Evolutionary conservation across 2,888 invertebrate genomes (phyloP).

Genomic region (Stenoptilia bipunctidactyla): DNA sequence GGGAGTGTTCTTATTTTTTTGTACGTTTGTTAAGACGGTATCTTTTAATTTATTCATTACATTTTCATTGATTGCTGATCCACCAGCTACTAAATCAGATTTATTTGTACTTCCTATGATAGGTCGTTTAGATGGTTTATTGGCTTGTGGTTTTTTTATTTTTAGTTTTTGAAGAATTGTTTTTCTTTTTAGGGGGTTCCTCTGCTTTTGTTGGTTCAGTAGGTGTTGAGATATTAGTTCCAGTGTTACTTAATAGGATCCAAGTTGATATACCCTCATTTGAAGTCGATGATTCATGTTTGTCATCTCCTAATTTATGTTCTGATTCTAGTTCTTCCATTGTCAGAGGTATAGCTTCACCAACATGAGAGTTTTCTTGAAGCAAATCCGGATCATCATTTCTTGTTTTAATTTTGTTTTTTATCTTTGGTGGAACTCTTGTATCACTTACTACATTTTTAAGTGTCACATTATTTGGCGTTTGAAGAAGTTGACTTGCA

Average conservation of each 20-base stretch:
- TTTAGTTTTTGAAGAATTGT: constrained; percentile 37
- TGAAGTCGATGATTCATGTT: constrained; percentile 61
- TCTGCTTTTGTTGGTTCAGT: constrained; percentile 51
- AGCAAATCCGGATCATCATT: constrained; percentile 41
- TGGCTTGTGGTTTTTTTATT: constrained; percentile 43
- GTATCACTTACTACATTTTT: constrained; percentile 65
- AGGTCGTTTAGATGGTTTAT: constrained; percentile 39
- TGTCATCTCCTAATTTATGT: constrained; percentile 40
- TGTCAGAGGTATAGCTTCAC: constrained; percentile 76
- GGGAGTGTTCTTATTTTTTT: constrained; percentile 55
- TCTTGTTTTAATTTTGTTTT: constrained; percentile 52
- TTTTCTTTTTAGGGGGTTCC: constrained; percentile 40
- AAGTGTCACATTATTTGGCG: constrained; percentile 36
- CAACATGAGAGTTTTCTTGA: constrained; percentile 71
- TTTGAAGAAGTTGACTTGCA: constrained; percentile 68
- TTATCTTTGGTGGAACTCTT: constrained; percentile 73
- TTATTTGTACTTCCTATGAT: constrained; percentile 58
- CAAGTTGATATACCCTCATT: constrained; percentile 81
- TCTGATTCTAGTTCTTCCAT: constrained; percentile 74
- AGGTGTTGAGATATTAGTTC: constrained; percentile 34
- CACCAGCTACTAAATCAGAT: constrained; percentile 55
- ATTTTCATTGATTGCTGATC: constrained; percentile 61
- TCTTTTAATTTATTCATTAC: constrained; percentile 74
- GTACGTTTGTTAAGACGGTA: constrained; percentile 66
- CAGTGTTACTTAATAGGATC: constrained; percentile 75